phyloP scores from a whole-genome alignment of 2,113 vertebrate species.

The Macroglossus sobrinus region DNA sequence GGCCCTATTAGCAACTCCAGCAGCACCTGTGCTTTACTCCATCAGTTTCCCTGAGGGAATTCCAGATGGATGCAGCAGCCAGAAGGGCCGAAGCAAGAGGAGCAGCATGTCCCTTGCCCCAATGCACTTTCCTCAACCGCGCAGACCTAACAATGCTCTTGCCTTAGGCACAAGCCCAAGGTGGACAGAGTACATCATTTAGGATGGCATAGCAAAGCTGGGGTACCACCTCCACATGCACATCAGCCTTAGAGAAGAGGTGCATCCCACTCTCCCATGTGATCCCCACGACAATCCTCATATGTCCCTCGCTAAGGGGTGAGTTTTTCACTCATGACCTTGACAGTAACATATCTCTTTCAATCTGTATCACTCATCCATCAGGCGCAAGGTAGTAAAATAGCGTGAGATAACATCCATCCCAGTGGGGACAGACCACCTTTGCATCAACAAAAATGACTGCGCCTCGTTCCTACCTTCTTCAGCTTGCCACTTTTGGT shows the following conservation, averaged over 20 bases:
- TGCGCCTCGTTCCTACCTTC: slow-evolving; percentile 89
- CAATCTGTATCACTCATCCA: background rate
- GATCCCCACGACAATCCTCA: background rate
- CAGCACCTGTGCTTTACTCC: background rate
- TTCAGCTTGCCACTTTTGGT: slow-evolving; percentile 95
- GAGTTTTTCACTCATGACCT: background rate
- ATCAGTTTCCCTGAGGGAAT: slow-evolving; percentile 32
- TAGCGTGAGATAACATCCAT: fast-evolving
- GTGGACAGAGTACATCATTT: background rate
- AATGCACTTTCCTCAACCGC: background rate
- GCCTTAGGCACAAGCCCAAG: background rate
- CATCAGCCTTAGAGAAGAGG: background rate
- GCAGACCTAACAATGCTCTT: background rate
- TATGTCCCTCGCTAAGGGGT: background rate
- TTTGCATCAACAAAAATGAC: background rate
- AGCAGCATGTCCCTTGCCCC: background rate
- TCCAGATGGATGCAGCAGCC: background rate
- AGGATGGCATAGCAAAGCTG: background rate
- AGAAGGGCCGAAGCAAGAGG: background rate
- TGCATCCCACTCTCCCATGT: too few relatives aligned
- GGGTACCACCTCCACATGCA: background rate
- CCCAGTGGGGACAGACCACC: background rate
- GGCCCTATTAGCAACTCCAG: background rate
- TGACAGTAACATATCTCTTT: background rate
- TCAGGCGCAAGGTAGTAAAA: background rate